Conservation (phyloP, 2,113 vertebrate species). For the Turdus rufiventris region DNA sequence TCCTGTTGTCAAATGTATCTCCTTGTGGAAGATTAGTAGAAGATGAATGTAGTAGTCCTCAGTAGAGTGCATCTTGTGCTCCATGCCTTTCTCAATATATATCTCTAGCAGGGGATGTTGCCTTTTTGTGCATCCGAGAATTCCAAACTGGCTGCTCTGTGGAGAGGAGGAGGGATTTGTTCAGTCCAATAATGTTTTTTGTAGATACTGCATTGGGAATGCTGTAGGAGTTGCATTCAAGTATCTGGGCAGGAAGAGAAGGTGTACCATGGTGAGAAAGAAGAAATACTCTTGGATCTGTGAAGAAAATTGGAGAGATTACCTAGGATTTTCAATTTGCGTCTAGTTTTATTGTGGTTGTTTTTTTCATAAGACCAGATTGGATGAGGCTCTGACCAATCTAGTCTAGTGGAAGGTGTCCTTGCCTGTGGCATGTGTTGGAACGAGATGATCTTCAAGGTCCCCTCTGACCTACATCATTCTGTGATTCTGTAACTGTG, state of each 20-base stretch:
- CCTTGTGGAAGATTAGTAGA: neutral
- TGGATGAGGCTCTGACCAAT: neutral
- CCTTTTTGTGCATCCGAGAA: neutral
- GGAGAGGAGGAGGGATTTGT: neutral
- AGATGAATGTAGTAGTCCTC: neutral
- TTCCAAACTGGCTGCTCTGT: neutral
- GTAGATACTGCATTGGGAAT: neutral
- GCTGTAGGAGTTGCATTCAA: neutral
- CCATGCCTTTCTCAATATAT: neutral
- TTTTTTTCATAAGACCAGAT: neutral
- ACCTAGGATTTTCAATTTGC: neutral
- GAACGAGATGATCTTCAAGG: neutral
- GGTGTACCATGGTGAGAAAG: neutral
- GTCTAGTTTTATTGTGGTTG: neutral
- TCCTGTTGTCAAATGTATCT: neutral
- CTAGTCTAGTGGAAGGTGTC: neutral
- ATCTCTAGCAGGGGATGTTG: neutral
- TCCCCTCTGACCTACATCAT: neutral
- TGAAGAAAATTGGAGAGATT: neutral
- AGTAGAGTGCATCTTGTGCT: neutral
- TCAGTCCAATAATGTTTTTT: neutral
- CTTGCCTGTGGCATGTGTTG: neutral
- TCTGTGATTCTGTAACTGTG: neutral
- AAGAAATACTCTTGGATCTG: neutral
- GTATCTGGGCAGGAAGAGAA: neutral